Conservation (phyloP, 2,797 vertebrate species). For the Alcedo quadribrachys region DNA sequence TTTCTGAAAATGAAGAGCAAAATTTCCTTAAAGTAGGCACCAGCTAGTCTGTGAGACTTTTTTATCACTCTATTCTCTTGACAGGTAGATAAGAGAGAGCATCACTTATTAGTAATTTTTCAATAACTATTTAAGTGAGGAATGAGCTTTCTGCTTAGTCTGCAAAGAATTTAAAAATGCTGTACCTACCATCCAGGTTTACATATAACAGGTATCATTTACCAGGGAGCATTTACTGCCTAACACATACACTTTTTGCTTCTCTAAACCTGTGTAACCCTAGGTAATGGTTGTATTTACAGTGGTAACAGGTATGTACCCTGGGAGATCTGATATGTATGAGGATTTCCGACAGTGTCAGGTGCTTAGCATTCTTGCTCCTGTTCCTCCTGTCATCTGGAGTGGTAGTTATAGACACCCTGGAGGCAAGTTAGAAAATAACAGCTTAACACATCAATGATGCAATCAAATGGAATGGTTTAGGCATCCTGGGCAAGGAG, state of each 20-base stretch:
- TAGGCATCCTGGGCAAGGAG: not conserved
- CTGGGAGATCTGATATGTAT: not conserved
- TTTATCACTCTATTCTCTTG: not conserved
- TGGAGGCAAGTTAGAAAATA: conserved; percentile 32
- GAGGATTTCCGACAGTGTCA: not conserved
- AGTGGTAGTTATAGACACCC: not conserved
- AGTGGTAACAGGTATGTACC: not conserved
- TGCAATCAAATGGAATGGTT: not conserved
- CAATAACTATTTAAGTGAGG: not conserved
- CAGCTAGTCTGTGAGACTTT: not conserved
- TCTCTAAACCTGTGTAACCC: not conserved
- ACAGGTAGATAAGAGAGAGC: not conserved
- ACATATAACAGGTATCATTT: not conserved
- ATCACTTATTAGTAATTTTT: not conserved
- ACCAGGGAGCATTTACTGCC: not conserved
- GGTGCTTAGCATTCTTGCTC: conserved; percentile 13
- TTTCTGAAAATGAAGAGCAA: not conserved
- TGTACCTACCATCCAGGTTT: not conserved
- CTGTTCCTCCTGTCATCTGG: not conserved
- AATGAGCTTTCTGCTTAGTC: not conserved
- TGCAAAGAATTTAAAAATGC: not conserved
- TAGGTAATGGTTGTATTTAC: not conserved
- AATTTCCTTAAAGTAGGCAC: not conserved
- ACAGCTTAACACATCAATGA: not conserved
- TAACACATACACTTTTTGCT: not conserved